phyloP scores from a whole-genome alignment of 2,888 invertebrate species.

The Lepidonotus clava region DNA sequence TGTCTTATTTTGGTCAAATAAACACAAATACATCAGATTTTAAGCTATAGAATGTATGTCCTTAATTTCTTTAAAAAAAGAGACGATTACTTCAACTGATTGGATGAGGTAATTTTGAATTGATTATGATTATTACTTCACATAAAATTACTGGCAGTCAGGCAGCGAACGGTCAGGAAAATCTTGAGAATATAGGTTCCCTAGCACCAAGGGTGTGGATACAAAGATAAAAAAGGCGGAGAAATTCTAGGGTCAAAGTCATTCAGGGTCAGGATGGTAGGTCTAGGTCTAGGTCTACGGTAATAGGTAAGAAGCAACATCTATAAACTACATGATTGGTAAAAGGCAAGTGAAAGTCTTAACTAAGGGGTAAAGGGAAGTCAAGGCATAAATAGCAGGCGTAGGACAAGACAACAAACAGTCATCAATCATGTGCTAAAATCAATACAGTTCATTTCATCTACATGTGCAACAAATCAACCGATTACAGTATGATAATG shows the following conservation, averaged over 20 bases:
- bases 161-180: constrained; percentile 1
- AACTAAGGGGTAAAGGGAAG: constrained; percentile 42
- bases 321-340: constrained; percentile 34
- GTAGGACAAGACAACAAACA: constrained; percentile 44
- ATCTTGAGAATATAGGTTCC: constrained; percentile 10
- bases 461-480: constrained; percentile 31
- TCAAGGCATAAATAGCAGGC: constrained; percentile 49
- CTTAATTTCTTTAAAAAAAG: too few relatives aligned
- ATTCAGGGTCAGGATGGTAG: neutral
- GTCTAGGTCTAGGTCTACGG: neutral
- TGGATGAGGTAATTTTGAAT: too few relatives aligned
- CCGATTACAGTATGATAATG: neutral
- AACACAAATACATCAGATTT: too few relatives aligned
- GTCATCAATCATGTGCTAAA: neutral
- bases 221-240: neutral
- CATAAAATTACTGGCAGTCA: constrained; percentile 31
- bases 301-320: constrained; percentile 16
- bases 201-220: neutral
- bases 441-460: neutral
- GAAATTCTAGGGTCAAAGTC: neutral
- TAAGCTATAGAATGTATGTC: too few relatives aligned
- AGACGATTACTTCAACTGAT: too few relatives aligned
- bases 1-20: too few relatives aligned
- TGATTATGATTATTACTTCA: too few relatives aligned
- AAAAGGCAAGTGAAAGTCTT: constrained; percentile 2